These are phyloP conservation scores for Chanos chanos DNA, from an alignment of 2,797 vertebrate genomes.

Conservation along the genomic window DNA sequence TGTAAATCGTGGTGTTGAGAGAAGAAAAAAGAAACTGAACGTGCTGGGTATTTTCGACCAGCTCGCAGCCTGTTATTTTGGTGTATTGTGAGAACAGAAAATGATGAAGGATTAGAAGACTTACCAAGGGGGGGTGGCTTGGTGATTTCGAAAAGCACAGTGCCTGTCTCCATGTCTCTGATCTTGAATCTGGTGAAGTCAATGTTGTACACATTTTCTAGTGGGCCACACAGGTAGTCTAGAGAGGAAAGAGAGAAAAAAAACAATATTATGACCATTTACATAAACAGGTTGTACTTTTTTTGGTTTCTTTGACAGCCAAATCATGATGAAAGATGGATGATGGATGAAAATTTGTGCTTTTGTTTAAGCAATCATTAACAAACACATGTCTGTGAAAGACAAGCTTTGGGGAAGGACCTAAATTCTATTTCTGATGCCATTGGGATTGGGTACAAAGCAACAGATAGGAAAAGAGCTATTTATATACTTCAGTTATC, in stretches of 20 bases:
- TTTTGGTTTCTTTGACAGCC: background rate
- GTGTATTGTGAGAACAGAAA: background rate
- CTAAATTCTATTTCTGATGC: no score
- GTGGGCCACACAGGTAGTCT: conserved; percentile 94
- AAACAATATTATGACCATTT: no score
- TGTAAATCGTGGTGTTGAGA: conserved; percentile 27
- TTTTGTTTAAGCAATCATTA: no score
- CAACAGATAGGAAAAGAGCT: conserved; percentile 10
- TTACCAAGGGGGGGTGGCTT: conserved; percentile 55
- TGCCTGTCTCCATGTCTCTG: conserved; percentile 96
- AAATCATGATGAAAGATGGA: background rate
- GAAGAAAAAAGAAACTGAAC: background rate
- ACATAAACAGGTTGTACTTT: background rate
- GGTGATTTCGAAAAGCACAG: conserved; percentile 86
- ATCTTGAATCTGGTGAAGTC: conserved; percentile 98
- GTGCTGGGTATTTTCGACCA: conserved; percentile 8
- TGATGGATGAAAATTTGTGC: background rate
- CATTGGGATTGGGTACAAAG: no score
- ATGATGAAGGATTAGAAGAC: background rate
- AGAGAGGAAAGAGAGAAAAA: conserved; percentile 41
- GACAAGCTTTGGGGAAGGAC: background rate
- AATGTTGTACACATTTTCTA: conserved; percentile 96
- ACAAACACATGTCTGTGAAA: no score
- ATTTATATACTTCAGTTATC: conserved; percentile 23
- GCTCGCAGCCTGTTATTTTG: conserved; percentile 1